Conservation (phyloP, 30 jellyfish, hydroid and myxozoan species). For the Hydra vulgaris region DNA sequence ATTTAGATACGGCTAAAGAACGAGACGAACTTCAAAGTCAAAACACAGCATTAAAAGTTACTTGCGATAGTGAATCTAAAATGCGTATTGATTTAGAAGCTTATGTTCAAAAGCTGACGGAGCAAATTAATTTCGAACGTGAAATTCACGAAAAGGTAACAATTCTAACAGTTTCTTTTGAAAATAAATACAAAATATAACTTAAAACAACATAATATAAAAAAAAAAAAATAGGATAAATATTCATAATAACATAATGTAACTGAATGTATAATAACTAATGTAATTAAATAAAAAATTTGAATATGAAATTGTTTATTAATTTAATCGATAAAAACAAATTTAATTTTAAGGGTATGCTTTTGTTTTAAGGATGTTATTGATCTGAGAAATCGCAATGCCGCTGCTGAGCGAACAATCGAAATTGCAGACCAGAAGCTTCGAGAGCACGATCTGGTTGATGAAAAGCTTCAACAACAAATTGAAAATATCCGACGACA, state of each 20-base stretch:
- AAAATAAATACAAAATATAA: no score
- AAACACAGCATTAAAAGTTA: constrained; percentile 30
- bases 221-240: no score
- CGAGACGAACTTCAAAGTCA: constrained; percentile 57
- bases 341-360: background rate
- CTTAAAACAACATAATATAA: no score
- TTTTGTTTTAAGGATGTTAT: constrained; percentile 33
- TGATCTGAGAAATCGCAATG: constrained; percentile 46
- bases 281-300: background rate
- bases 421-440: constrained; percentile 55
- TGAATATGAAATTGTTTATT: background rate
- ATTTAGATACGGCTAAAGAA: constrained; percentile 68
- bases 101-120: constrained; percentile 49
- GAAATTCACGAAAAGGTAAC: constrained; percentile 66
- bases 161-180: background rate
- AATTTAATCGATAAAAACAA: no score
- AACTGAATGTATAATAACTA: background rate
- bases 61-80: constrained; percentile 64
- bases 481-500: constrained; percentile 68
- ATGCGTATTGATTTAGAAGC: constrained; percentile 61
- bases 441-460: constrained; percentile 69
- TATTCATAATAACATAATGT: background rate
- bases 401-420: constrained; percentile 69
- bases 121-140: constrained; percentile 63
- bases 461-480: constrained; percentile 56